Percentiles rank a stretch among this genome's conserved stretches.
phyloP scores from a whole-genome alignment of 2,888 invertebrate species.

The Anticlea derivata region DNA sequence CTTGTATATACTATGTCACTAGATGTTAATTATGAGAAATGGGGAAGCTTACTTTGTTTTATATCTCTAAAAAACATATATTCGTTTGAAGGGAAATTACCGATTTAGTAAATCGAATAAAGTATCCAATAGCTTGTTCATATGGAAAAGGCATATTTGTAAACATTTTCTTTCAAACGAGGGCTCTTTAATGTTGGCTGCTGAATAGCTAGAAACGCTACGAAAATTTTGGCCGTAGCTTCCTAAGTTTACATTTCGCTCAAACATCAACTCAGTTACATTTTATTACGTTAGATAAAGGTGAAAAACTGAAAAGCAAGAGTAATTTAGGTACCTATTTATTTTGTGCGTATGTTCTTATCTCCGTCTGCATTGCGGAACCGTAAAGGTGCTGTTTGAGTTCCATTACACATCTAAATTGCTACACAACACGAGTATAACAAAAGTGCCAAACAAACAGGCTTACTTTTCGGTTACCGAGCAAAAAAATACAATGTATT shows the following conservation, averaged over 20 bases:
- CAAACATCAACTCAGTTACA: slow-evolving; percentile 7
- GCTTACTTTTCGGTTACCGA: too few relatives aligned
- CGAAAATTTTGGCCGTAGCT: slow-evolving; percentile 8
- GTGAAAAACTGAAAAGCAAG: not conserved
- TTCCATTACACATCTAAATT: slow-evolving; percentile 12
- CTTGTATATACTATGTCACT: too few relatives aligned
- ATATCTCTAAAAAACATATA: too few relatives aligned
- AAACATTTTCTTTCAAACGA: too few relatives aligned
- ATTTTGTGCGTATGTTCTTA: slow-evolving; percentile 14
- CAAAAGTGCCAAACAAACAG: not conserved
- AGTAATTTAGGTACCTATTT: not conserved
- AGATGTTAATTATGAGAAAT: too few relatives aligned
- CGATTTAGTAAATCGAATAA: too few relatives aligned
- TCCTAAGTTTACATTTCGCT: not conserved
- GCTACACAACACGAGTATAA: slow-evolving; percentile 1
- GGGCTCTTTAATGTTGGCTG: slow-evolving; percentile 8
- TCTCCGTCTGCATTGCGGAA: slow-evolving; percentile 21
- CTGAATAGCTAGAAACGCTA: slow-evolving; percentile 2
- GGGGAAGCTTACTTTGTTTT: too few relatives aligned
- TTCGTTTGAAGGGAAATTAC: too few relatives aligned
- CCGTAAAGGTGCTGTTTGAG: slow-evolving; percentile 9
- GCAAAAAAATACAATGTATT: too few relatives aligned
- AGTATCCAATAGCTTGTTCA: too few relatives aligned
- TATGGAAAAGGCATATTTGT: too few relatives aligned
- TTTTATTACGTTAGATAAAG: slow-evolving; percentile 5